phyloP scores from a whole-genome alignment of 2,113 vertebrate species.

The Mobula birostris region DNA sequence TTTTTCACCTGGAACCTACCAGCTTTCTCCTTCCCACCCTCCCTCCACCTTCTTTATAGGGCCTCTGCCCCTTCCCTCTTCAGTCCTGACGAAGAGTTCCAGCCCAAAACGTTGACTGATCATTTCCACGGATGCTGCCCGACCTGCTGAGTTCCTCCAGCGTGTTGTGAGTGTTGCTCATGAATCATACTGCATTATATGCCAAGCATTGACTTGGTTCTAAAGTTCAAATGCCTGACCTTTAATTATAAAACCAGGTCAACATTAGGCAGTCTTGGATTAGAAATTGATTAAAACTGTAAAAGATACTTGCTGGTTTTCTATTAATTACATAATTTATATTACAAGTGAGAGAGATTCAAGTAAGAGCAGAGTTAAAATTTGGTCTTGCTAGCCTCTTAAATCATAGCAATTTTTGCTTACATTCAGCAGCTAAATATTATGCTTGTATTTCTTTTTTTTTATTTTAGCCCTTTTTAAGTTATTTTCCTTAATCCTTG shows the following conservation, averaged over 20 bases:
- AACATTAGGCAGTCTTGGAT: background rate
- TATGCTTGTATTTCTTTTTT: background rate
- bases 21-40: too few species aligned
- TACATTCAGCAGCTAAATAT: background rate
- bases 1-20: too few species aligned
- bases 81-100: too few species aligned
- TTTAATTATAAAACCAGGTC: background rate
- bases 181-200: background rate
- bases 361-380: background rate
- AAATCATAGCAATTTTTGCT: background rate
- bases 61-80: too few species aligned
- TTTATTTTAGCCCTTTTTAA: background rate
- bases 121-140: too few species aligned
- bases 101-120: too few species aligned
- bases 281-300: background rate
- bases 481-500: background rate
- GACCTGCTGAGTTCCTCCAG: too few species aligned
- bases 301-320: background rate
- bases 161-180: too few species aligned
- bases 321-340: background rate
- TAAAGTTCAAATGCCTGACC: background rate
- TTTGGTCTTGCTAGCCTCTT: background rate
- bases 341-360: background rate
- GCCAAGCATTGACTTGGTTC: constrained; percentile 13
- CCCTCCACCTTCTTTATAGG: too few species aligned